Conservation (phyloP, 2,113 vertebrate species). For the Dicerorhinus sumatrensis region DNA sequence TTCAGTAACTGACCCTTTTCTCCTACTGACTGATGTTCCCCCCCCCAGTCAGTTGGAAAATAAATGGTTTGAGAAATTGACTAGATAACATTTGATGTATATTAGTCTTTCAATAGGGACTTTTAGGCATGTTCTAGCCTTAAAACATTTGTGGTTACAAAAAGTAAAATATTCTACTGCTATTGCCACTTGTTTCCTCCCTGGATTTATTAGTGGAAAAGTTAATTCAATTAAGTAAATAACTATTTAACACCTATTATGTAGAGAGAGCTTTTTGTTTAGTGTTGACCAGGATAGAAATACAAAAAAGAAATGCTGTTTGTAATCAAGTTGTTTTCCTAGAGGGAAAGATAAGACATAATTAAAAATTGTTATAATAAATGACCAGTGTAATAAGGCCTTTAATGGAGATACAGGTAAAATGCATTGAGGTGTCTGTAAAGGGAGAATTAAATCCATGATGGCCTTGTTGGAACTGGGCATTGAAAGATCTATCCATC, state of each 20-base stretch:
- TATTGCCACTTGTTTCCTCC: not conserved
- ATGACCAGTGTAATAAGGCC: not conserved
- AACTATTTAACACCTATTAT: not conserved
- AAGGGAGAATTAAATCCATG: not conserved
- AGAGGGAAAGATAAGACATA: not conserved
- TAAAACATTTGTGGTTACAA: not conserved
- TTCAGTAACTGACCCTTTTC: slow-evolving; percentile 5
- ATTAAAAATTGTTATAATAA: slow-evolving; percentile 2
- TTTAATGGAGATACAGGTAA: not conserved
- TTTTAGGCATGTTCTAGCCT: not conserved
- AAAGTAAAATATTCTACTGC: not conserved
- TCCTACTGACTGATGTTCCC: not conserved
- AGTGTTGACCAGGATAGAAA: not conserved
- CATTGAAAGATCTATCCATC: not conserved
- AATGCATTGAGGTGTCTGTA: not conserved
- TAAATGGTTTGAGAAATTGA: slow-evolving; percentile 60
- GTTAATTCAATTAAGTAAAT: slow-evolving; percentile 13
- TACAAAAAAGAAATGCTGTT: not conserved
- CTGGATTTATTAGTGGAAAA: not conserved
- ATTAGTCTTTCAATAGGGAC: not conserved
- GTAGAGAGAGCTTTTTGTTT: slow-evolving; percentile 6
- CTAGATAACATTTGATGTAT: not conserved
- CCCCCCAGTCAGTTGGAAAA: not conserved
- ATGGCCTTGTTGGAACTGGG: not conserved
- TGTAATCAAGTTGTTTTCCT: slow-evolving; percentile 41